Conservation (phyloP, 2,113 vertebrate species). For the Antechinus flavipes region DNA sequence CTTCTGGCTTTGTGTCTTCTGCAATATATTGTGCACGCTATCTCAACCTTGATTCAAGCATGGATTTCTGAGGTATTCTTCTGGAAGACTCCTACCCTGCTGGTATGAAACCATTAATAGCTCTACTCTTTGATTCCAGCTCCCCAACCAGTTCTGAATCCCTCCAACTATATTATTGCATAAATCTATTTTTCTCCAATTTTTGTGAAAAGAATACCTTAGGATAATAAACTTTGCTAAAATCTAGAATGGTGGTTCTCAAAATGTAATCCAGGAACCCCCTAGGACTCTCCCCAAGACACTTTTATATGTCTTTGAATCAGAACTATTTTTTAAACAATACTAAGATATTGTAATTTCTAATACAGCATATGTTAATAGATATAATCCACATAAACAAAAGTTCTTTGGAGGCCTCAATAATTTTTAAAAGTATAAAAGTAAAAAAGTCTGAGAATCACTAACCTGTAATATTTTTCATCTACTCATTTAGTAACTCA, state of each 20-base stretch:
- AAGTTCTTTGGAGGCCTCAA: neutral
- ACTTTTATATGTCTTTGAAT: neutral
- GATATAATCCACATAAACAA: neutral
- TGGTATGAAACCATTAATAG: neutral
- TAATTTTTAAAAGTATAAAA: neutral
- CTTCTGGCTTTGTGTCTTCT: neutral
- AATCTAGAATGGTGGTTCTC: neutral
- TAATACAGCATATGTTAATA: neutral
- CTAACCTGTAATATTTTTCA: neutral
- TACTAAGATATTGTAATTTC: too few species aligned
- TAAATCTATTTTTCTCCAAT: neutral
- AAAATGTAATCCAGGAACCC: neutral
- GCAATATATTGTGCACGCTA: neutral
- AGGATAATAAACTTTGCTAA: neutral
- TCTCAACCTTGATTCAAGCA: neutral
- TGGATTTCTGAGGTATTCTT: neutral
- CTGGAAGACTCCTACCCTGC: neutral
- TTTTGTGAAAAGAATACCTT: neutral
- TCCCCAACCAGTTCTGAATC: neutral
- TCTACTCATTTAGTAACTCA: neutral
- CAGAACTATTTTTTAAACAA: too few species aligned
- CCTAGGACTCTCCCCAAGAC: neutral
- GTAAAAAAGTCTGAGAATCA: neutral
- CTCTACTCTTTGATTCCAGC: neutral
- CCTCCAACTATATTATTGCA: neutral